Evolutionary conservation across 2,797 vertebrate genomes (phyloP), one percentile per base, ranked within the genome.

Genomic region (Micrastur ruficollis): DNA sequence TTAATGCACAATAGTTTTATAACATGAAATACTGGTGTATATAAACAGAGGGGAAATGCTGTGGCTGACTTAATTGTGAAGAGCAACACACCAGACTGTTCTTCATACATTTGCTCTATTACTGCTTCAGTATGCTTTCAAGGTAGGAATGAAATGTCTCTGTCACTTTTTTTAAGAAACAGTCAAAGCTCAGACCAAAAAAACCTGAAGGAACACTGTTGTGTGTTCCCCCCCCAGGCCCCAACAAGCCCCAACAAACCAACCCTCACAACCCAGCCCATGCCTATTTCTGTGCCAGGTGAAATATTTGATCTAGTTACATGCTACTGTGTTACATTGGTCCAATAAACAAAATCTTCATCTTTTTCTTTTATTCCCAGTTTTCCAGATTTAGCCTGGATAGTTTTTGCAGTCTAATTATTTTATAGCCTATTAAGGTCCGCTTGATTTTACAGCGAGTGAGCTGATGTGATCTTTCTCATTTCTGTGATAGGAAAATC

Each of bases 381-480:
- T 58, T 85, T 65, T 63, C 25, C 31, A 55, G 44, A 36, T 71
- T 79, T 67, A 49, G 18, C 42, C 38, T 42, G 59, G 50, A 16
- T 50, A 73, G 27, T 79, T 93, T 89, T 56, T 88, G 29, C 40
- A 52, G 21, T 46, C 56, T 84, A 22, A 75, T 84, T 84, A 62
- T 89, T 81, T 72, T 59, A 53, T 32, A 46, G 26, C 14, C 14
- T 75, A 53, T 82, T 62, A n/a, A 67, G 29, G 11, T 36, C 76
- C 70, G 82, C 46, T 92, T 92, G 8, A 86, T 90, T 95, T 94
- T 75, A 47, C 55, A 82, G 34, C 3, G 11, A 40, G 59, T 73
- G 67, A 50, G 81, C 38, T 73, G 63, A 87, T 21, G 13, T 27
- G 27, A 46, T 87, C 47, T 59, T 79, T 65, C 72, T 55, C 32